Evolutionary conservation across 2,797 vertebrate genomes (phyloP).

Genomic region (Microcaecilia unicolor): DNA sequence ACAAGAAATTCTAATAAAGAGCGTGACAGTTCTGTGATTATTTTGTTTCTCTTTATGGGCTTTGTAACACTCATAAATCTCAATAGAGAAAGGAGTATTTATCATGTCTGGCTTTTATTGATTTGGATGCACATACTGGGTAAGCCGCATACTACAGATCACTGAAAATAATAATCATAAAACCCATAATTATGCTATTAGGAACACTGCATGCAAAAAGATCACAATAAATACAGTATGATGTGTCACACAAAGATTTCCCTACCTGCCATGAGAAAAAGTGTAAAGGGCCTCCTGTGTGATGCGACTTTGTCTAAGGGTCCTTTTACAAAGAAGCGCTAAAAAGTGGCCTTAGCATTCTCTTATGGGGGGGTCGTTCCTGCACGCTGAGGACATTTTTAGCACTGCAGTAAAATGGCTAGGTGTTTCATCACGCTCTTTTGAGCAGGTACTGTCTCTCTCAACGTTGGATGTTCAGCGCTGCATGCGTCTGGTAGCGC

Average conservation of each 20-base stretch:
- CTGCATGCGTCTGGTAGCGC: too few relatives aligned
- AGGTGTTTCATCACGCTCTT: too few relatives aligned
- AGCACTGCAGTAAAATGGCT: too few relatives aligned
- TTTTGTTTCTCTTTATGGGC: slow-evolving; percentile 5
- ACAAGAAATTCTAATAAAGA: neutral
- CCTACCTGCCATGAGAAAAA: neutral
- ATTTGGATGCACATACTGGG: slow-evolving; percentile 8
- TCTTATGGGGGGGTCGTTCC: too few relatives aligned
- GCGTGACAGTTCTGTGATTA: neutral
- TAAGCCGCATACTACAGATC: slow-evolving; percentile 2
- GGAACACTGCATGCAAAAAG: neutral
- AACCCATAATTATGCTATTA: slow-evolving; percentile 2
- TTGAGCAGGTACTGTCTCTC: too few relatives aligned
- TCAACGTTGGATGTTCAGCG: too few relatives aligned
- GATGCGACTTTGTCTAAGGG: too few relatives aligned
- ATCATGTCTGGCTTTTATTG: slow-evolving; percentile 5
- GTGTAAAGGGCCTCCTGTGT: too few relatives aligned
- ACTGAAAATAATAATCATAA: neutral
- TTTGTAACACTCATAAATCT: neutral
- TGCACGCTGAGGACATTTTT: too few relatives aligned
- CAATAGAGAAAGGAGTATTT: slow-evolving; percentile 8
- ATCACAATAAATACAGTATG: too few relatives aligned
- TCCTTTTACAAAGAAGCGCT: too few relatives aligned
- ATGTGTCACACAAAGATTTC: neutral
- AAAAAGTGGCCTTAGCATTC: too few relatives aligned